Conservation (phyloP, 2,113 vertebrate genomes). For the Sebastes schlegelii region DNA sequence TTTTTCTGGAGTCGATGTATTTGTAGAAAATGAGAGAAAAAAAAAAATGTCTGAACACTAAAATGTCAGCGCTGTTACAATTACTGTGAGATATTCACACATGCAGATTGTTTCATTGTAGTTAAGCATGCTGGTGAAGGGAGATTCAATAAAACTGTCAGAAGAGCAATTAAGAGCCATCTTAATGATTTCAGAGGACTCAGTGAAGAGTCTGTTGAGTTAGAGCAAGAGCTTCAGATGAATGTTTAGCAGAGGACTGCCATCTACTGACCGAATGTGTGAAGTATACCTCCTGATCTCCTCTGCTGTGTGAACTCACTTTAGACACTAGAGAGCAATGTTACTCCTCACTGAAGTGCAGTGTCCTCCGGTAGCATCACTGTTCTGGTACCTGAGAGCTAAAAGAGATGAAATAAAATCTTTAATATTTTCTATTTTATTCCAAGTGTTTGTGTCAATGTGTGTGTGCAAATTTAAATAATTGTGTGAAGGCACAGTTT, state of each 20-base stretch:
- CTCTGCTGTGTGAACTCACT: constrained; percentile 33
- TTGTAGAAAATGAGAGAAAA: neutral
- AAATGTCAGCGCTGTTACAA: constrained; percentile 6
- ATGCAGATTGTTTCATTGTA: neutral
- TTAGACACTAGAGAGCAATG: constrained; percentile 49
- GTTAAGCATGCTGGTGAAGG: neutral
- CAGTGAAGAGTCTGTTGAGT: neutral
- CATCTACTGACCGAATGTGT: constrained; percentile 61
- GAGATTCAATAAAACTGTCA: constrained; percentile 16
- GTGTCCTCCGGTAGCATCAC: neutral
- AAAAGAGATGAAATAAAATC: neutral
- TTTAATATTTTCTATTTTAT: neutral
- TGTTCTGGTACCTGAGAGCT: neutral
- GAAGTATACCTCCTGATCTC: neutral
- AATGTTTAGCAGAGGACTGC: constrained; percentile 43
- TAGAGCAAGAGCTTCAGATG: neutral
- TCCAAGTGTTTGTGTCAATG: neutral
- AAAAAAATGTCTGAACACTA: constrained; percentile 45
- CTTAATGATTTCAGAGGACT: neutral
- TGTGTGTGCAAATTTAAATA: neutral
- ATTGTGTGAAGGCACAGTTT: neutral
- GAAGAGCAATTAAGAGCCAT: constrained; percentile 3
- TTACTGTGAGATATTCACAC: neutral
- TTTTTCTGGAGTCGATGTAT: neutral
- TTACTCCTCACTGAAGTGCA: neutral